Base-by-base conservation (phyloP, 2,888 invertebrate genomes). In the Muscina levida region DNA sequence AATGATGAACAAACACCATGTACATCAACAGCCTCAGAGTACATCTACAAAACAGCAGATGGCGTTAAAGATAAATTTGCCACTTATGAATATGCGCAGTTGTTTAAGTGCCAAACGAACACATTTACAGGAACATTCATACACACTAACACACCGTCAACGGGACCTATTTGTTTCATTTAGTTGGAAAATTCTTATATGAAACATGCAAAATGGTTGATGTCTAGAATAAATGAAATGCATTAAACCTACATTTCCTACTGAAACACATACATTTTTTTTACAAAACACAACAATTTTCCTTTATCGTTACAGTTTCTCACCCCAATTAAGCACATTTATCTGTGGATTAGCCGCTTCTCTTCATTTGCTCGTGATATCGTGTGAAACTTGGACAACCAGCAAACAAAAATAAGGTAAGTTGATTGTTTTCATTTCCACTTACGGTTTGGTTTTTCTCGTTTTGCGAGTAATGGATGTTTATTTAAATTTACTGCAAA, bases 21-120 rank as follows among this genome's bases (percentile, higher is more conserved):
- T 44, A 26, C 26, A 19, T n/a, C 22, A 4, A 46, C 39, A 8
- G 19, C n/a, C 15, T n/a, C 2, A 39, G 67, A 13, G 46, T 77
- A 57, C 53, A 8, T 4, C 80, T 82, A 83, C 62, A 19, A 71
- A 48, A 74, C 80, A 72, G 57, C 79, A 84, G 84, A 84, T 83
- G 84, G 83, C 83, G 84, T 70, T 37, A 42, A 13, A 13, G 53
- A 44, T 13, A 44, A 31, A 37, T 13, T 13, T 66, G 57, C 67
- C n/a, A 56, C 26, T 75, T 51, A 57, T 53, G 73, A 66, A 62
- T 53, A 70, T 80, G 72, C 76, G 72, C 80, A 66, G 13, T 71
- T 57, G 46, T 62, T 72, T 48, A 74, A 65, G 0, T 57, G 46
- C 31, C 17, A 62, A 31, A 68, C 57, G n/a, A 22, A 65, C 59